Base-by-base conservation (phyloP, 2,113 vertebrate genomes). In the Pelmatolapia mariae region DNA sequence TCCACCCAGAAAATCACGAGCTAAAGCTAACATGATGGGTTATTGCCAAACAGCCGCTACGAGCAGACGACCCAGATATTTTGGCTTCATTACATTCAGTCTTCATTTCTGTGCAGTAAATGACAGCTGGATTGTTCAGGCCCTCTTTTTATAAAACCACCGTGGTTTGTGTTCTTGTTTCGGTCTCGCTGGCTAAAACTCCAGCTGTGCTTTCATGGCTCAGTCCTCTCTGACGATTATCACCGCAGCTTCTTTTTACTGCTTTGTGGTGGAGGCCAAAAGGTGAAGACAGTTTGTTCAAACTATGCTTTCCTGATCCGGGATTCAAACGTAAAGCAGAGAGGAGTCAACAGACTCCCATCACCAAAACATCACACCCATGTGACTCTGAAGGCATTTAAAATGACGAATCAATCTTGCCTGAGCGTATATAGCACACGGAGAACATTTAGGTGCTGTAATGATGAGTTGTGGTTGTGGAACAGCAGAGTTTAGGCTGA, bases 391-490 rank as follows among this genome's bases (percentile, higher is more conserved):
- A 73, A 4, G 66, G 38, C 38, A 71, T 71, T 71, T 24, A 26
- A 45, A 26, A 73, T 24, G n/a, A 45, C 8, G 22, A 26, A 26
- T 45, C 66, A 10, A 3, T 45, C 1, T 24, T 71, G 66, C n/a
- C 38, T 43, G 66, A 43, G 66, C 12, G 5, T 6, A 71, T 24
- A 24, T 2, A 71, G 66, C 38, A 43, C 38, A 43, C n/a, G n/a
- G 66, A 71, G 38, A 24, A 16, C 38, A 73, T 73, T 73, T 73
- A 73, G 66, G 66, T 45, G 24, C 81, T 63, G 81, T n/a, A 45
- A 40, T 1, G 56, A 31, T 50, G 40, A 82, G 40, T 2, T 66
- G 81, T 53, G 81, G 19, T 68, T 24, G 43, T 53, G 61, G 59
- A 83, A 8, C 61, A 29, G 66, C 38, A 43, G 38, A 73, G 68